Evolutionary conservation across 2,888 invertebrate genomes (phyloP), one percentile per base, ranked within the genome.

Genomic region (Drosophila emarginata): DNA sequence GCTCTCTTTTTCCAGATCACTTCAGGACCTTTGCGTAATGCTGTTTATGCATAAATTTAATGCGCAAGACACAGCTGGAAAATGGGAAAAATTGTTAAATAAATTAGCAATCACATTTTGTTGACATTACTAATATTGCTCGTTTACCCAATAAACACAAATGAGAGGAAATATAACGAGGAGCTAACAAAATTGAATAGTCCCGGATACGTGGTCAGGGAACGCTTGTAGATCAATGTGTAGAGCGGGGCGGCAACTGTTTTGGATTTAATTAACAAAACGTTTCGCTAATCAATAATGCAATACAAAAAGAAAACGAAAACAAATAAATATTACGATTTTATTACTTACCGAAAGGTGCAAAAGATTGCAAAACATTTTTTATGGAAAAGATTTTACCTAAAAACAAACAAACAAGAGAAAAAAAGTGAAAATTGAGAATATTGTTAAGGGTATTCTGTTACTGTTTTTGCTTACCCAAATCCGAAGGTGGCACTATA

Each of bases 331-430:
- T 4, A 7, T 2, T 28, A 23, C 56, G 39, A 45, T 52, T 45
- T 21, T 53, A 28, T 2, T 5, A 32, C 80, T 79, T 65, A 81
- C 80, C 86, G 59, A 96, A 91, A 0, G 94, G 94, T 21, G 94
- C 93, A 51, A 94, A 78, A 14, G 95, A 94, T 91, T 96, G 96
- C 26, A 95, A 85, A 2, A 94, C 93, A 32, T 94, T 93, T 85
- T 94, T 93, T 60, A 96, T 91, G 0, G 96, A 94, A 87, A 95
- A 96, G 26, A 95, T 93, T 91, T 95, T 95, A 2, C 95, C 95
- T 91, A 61, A 0, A 79, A 32, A 28, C 28, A 28, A 28, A 6
- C 28, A 28, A 2, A 28, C 3, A 74, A 6, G n/a, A n/a, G n/a
- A 28, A 23, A 26, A 62, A 7, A 23, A 2, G 23, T 21, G 32